phyloP scores from a whole-genome alignment of 2,113 vertebrate species.

The Lasiurus borealis region DNA sequence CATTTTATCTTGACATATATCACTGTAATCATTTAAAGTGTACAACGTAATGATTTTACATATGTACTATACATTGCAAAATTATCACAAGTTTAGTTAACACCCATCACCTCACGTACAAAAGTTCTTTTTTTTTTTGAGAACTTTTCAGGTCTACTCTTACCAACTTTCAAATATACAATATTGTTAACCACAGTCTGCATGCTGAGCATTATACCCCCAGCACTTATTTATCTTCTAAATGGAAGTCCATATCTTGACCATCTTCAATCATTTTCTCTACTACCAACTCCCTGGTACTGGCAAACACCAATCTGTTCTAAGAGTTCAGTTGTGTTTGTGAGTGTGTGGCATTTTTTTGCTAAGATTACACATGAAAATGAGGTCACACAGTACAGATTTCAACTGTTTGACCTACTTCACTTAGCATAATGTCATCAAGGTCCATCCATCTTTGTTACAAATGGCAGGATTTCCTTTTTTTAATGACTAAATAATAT shows the following conservation, averaged over 20 bases:
- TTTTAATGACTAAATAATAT: slow-evolving; percentile 1
- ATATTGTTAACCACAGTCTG: neutral
- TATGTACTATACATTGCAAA: neutral
- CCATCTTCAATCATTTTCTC: neutral
- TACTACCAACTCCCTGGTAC: neutral
- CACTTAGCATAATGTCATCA: neutral
- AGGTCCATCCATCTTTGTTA: neutral
- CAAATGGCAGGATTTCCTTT: neutral
- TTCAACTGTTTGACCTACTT: neutral
- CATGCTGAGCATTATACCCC: neutral
- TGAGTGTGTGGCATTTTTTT: neutral
- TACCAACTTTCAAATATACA: neutral
- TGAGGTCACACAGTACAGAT: neutral
- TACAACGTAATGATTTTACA: too few species aligned
- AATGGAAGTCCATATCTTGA: neutral
- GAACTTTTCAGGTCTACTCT: slow-evolving; percentile 17
- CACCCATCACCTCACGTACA: neutral
- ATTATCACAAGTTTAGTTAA: neutral
- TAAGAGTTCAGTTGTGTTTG: neutral
- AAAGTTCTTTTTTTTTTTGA: neutral
- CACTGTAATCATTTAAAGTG: neutral
- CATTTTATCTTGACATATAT: neutral
- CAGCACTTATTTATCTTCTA: neutral
- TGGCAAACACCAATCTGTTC: neutral
- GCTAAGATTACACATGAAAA: neutral